These are phyloP conservation scores for Holothuria glaberrima DNA, from an alignment of 35 echinoderm and acorn worm species.

Conservation along the genomic window DNA sequence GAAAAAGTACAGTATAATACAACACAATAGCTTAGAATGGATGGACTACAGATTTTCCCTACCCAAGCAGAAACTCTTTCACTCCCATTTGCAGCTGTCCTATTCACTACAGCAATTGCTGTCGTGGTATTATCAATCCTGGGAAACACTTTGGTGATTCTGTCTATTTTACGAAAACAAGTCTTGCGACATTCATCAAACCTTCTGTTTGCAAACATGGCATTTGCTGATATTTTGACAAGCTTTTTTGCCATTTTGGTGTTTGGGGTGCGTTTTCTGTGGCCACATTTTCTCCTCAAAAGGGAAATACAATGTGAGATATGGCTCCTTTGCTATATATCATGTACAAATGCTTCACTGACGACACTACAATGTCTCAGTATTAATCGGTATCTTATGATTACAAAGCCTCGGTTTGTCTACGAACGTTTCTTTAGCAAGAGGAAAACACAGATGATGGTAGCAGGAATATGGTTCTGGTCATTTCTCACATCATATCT, in stretches of 20 bases:
- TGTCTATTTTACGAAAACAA: slow-evolving; percentile 1
- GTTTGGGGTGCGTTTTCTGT: neutral
- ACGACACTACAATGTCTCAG: slow-evolving; percentile 38
- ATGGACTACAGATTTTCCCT: no score
- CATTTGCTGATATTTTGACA: slow-evolving; percentile 22
- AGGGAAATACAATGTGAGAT: neutral
- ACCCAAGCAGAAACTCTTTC: no score
- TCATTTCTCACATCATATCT: neutral
- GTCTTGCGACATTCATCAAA: slow-evolving; percentile 32
- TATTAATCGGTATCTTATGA: slow-evolving; percentile 15
- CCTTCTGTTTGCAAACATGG: slow-evolving; percentile 27
- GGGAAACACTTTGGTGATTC: slow-evolving; percentile 21
- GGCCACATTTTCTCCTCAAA: neutral
- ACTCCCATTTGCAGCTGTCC: neutral
- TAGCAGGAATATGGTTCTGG: slow-evolving; percentile 17
- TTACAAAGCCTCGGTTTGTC: slow-evolving; percentile 36
- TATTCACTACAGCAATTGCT: neutral
- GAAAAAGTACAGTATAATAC: no score
- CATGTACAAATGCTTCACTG: slow-evolving; percentile 1
- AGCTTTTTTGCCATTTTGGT: neutral
- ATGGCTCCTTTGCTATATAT: neutral
- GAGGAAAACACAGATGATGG: slow-evolving; percentile 5
- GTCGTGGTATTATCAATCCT: neutral
- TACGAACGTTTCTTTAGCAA: slow-evolving; percentile 47
- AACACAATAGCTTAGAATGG: no score